Evolutionary conservation across 2,888 invertebrate species (phyloP).

Genomic region (Drosophila monieri): DNA sequence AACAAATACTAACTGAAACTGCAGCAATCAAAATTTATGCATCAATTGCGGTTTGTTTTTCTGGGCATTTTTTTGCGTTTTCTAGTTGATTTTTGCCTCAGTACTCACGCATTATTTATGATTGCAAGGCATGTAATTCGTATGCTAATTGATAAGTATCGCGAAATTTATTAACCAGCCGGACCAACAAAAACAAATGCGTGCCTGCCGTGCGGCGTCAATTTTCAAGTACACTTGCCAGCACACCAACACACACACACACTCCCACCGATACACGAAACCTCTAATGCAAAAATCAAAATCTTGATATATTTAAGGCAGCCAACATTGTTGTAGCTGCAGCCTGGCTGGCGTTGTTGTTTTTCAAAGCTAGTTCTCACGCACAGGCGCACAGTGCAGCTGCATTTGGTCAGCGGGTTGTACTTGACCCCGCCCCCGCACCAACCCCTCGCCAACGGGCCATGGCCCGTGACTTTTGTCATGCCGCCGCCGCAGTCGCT

Average conservation of each 20-base stretch:
- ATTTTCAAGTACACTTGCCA: slow-evolving; percentile 70
- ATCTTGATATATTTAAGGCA: slow-evolving; percentile 76
- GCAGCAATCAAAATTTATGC: slow-evolving; percentile 64
- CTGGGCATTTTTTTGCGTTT: slow-evolving; percentile 25
- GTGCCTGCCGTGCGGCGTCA: slow-evolving; percentile 75
- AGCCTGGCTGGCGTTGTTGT: slow-evolving; percentile 27
- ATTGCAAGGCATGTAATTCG: slow-evolving; percentile 81
- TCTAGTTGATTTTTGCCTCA: slow-evolving; percentile 36
- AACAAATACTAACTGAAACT: slow-evolving; percentile 12
- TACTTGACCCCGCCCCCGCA: slow-evolving; percentile 60
- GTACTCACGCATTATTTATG: slow-evolving; percentile 81
- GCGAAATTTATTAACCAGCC: slow-evolving; percentile 77
- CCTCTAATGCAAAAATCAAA: slow-evolving; percentile 72
- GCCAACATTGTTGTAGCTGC: slow-evolving; percentile 20
- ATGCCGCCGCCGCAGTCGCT: slow-evolving; percentile 41
- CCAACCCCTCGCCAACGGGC: slow-evolving; percentile 43
- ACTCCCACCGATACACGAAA: slow-evolving; percentile 5
- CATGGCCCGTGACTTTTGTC: slow-evolving; percentile 61
- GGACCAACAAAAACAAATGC: slow-evolving; percentile 56
- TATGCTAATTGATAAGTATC: slow-evolving; percentile 80
- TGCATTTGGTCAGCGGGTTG: slow-evolving; percentile 67
- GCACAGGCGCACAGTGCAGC: slow-evolving; percentile 65
- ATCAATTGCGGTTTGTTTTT: slow-evolving; percentile 50
- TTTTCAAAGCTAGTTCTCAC: slow-evolving; percentile 74
- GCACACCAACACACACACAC: slow-evolving; percentile 13